A percentile compares a stretch with the other conserved stretches of the same genome.
phyloP scores from a whole-genome alignment of 1,140 invertebrate species.

The Lordiphosa mommai region DNA sequence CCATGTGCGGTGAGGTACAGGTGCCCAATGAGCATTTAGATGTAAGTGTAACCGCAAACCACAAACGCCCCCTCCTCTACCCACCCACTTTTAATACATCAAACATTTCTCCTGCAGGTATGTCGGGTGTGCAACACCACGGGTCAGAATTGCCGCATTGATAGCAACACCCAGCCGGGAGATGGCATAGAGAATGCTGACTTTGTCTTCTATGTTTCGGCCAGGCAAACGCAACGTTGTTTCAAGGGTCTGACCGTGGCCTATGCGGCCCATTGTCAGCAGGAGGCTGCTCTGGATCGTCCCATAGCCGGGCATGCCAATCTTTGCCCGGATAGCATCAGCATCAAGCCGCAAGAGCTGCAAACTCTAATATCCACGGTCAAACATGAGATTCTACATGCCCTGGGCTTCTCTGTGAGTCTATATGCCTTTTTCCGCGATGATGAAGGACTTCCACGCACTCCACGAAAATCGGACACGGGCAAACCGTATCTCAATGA shows the following conservation, averaged over 20 bases:
- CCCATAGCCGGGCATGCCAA: conserved; percentile 99
- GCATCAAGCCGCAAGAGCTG: conserved; percentile 94
- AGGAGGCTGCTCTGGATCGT: conserved; percentile 94
- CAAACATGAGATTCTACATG: conserved; percentile 99
- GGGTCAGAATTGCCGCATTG: conserved; percentile 87
- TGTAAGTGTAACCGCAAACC: conserved; percentile 82
- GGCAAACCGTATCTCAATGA: conserved; percentile 94
- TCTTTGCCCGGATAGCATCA: conserved; percentile 97
- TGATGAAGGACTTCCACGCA: conserved; percentile 91
- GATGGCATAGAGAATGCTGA: conserved; percentile 92
- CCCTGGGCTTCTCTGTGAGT: conserved; percentile 96
- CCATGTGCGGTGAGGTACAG: conserved; percentile 96
- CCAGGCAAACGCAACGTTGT: conserved; percentile 94
- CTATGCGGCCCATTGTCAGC: conserved; percentile 99
- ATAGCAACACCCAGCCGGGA: conserved; percentile 80
- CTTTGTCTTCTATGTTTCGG: conserved; percentile 98
- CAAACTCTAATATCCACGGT: conserved; percentile 97
- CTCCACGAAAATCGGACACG: conserved; percentile 87
- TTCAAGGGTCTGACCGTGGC: conserved; percentile 93
- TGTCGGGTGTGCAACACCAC: conserved; percentile 92
- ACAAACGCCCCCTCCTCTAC: not conserved
- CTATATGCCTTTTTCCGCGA: conserved; percentile 94
- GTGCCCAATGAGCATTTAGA: conserved; percentile 96
- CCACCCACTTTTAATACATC: not conserved
- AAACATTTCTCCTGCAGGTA: conserved; percentile 81